Evolutionary conservation across 1,140 invertebrate species (phyloP), one percentile per base, ranked within the genome.

Genomic region (Leptinotarsa defecta): DNA sequence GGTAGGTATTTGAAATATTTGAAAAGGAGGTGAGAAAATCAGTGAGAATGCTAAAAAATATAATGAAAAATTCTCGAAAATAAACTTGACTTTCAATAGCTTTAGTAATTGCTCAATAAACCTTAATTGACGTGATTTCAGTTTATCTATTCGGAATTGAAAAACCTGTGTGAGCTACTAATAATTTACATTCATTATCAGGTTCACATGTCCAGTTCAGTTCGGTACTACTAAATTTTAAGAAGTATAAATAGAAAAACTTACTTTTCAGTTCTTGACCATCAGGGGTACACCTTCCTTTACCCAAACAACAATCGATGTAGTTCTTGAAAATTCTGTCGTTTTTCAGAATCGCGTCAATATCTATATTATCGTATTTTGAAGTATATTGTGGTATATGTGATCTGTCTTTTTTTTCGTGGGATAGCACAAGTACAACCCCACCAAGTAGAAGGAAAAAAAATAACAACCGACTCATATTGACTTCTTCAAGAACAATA

Each of bases 331-430:
- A 83, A 48, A 94, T 83, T 48, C 92, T 86, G 0, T 91, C 88
- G 68, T 89, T 93, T 0, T 84, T 83, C 2, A 94, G 81, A 70
- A 94, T 91, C 76, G 90, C 87, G 52, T 93, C 88, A 17, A 93
- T 13, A 81, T 94, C 85, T 48, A 94, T 86, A 77, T 91, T 90
- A 82, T 94, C 93, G 79, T 89, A 94, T 83, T 91, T 93, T 24
- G 88, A 89, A 0, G 91, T 91, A 80, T 94, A 94, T 74, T 88
- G 20, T 17, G 43, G 89, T 2, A 20, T 4, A 15, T 65, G 15
- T 13, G 20, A 13, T 65, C 64, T 65, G 11, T 65, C 20, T 65
- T 65, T 22, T 20, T 20, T 65, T 17, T 65, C 64, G 15, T 65
- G 3, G 17, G 64, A 22, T 34, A 65, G 20, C 6, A 65, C 64